Base-by-base conservation (phyloP, 2,888 invertebrate genomes). In the Notodonta ziczac region DNA sequence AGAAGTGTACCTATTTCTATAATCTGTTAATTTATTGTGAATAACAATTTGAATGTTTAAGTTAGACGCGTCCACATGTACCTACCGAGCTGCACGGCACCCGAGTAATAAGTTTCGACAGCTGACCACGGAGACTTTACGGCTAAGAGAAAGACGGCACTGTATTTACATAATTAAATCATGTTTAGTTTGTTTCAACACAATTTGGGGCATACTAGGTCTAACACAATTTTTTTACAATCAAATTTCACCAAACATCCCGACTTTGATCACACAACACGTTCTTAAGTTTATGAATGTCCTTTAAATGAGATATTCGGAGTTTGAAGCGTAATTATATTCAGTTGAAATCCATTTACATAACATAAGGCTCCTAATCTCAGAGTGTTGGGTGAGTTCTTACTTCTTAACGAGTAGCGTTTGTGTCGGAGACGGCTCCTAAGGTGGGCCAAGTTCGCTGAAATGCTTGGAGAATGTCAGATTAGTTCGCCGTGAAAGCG, bases 241-340 rank as follows among this genome's bases (percentile, higher is more conserved):
- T 24, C 24, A 24, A 24, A 24, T 24, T 46, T 46, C 54, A 12
- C 12, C 44, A 12, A 40, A 24, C n/a, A 24, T 52, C 4, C 32
- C 13, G 35, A 54, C 5, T 59, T 35, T 24, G 35, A 39, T 39
- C 16, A 32, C 13, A 5, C 9, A 44, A 44, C 44, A 44, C 44
- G 44, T 12, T 44, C n/a, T 12, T 16, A 57, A 40, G 16, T 84
- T 83, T 79, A 76, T 82, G 82, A 84, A 85, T 82, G 71, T 73
- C 72, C 73, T 71, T 74, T 73, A 78, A 81, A 82, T 80, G 78
- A 81, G 79, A 74, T 72, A 69, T 68, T 73, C 74, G 65, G 77
- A 76, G 74, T 80, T 77, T 66, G 68, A 57, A 63, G 68, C 75
- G 71, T 79, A 82, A 82, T 84, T 82, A 82, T 80, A 76, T 77